phyloP scores from a whole-genome alignment of 2,888 invertebrate genomes.

The Cephus spinipes region DNA sequence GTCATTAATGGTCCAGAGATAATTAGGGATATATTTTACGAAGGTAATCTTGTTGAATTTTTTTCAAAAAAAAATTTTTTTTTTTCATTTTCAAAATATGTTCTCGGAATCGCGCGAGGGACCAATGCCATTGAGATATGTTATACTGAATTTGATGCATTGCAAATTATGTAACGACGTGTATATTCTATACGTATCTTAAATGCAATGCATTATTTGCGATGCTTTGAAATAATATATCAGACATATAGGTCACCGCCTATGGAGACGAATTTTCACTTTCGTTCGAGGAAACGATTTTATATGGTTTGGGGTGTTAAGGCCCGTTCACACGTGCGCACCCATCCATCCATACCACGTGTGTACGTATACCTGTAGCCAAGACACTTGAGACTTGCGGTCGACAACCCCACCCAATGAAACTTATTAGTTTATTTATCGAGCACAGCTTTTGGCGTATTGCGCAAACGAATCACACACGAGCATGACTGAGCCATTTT shows the following conservation, averaged over 20 bases:
- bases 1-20: neutral
- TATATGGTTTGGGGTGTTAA: neutral
- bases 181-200: neutral
- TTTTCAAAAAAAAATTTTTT: too few species aligned
- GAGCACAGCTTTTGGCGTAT: slow-evolving; percentile 2
- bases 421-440: neutral
- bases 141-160: neutral
- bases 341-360: neutral
- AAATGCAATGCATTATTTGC: neutral
- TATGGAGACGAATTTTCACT: slow-evolving; percentile 5
- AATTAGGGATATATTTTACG: neutral
- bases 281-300: neutral
- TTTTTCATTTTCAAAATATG: neutral
- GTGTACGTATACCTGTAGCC: neutral
- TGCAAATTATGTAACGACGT: neutral
- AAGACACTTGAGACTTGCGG: neutral
- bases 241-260: neutral
- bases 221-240: neutral
- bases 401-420: neutral
- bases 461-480: slow-evolving; percentile 1
- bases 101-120: neutral
- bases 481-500: neutral
- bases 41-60: neutral
- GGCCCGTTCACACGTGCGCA: neutral
- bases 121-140: neutral